A percentile compares a stretch with the other conserved stretches of the same genome.
These are phyloP conservation scores for Bombyx mori DNA, from an alignment of 1,140 invertebrate species.

Conservation along the genomic window DNA sequence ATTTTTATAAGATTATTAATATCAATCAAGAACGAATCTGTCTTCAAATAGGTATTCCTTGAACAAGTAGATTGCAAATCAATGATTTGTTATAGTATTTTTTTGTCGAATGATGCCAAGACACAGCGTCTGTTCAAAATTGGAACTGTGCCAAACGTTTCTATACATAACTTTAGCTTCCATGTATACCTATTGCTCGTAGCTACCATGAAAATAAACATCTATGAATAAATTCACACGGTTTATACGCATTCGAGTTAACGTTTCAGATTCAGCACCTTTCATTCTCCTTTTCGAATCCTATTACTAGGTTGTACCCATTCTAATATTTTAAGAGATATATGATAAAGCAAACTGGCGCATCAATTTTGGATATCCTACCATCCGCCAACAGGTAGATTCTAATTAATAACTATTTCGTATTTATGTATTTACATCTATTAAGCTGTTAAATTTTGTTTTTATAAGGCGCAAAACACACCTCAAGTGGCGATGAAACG, in stretches of 20 bases:
- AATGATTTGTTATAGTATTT: no score
- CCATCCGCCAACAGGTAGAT: conserved; percentile 72
- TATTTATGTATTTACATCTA: no score
- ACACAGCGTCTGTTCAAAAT: conserved; percentile 3
- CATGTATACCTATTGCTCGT: conserved; percentile 7
- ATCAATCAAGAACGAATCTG: no score
- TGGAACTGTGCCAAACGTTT: conserved; percentile 37
- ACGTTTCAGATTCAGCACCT: conserved; percentile 14
- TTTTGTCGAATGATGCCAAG: no score
- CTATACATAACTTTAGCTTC: conserved; percentile 30
- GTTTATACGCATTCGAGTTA: conserved; percentile 36
- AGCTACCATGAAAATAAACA: conserved; percentile 54
- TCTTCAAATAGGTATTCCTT: no score
- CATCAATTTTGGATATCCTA: conserved; percentile 82
- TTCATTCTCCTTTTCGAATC: neutral
- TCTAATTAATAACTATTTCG: neutral
- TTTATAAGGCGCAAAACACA: conserved; percentile 42
- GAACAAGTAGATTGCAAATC: no score
- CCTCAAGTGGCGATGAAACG: conserved; percentile 56
- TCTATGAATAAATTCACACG: conserved; percentile 58
- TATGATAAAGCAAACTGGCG: conserved; percentile 68
- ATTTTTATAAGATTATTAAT: no score
- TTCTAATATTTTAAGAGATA: no score
- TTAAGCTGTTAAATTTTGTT: neutral
- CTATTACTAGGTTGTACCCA: neutral